Base-by-base conservation (phyloP, 2,797 vertebrate genomes). In the Otus scops region DNA sequence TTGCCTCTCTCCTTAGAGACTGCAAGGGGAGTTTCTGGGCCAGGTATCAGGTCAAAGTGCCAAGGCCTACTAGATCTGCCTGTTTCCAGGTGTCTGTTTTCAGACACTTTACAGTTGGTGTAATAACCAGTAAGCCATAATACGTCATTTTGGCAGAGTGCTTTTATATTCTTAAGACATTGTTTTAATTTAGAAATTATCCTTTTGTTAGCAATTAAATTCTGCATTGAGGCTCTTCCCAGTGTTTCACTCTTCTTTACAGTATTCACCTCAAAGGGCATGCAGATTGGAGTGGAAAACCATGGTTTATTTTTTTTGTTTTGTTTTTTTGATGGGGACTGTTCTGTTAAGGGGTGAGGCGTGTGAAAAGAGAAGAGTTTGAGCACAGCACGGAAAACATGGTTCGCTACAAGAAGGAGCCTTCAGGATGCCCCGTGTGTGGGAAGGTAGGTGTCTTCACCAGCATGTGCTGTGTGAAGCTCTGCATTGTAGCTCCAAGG, bases 331-430 rank as follows among this genome's bases (percentile, higher is more conserved):
- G 96, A 92, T 94, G 94, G 94, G 93, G 69, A 83, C 85, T 94
- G 92, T 75, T 79, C 91, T 56, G 78, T 97, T 30, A 96, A 99
- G 99, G 99, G 88, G 98, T 99, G 77, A 99, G 99, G 95, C 98
- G 99, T 89, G 98, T 99, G 97, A 99, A 99, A 97, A 98, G 98
- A 85, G 99, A 99, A 95, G 99, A 99, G 96, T 97, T 99, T 95
- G 99, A 99, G 89, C 97, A 98, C 79, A 98, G 98, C 11, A 98
- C 99, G 3, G 99, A 99, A 87, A 99, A 98, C 96, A 98, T 98
- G 93, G 99, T 98, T 75, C 99, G 99, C 96, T 99, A 99, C 97
- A 99, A 99, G 97, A 99, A 99, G 97, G 99, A 99, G 89, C 99
- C 99, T 2, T 99, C 99, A 0, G 99, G 99, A 5, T 99, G 99